A percentile compares a stretch with the other conserved stretches of the same genome.
Conservation (phyloP, 2,113 vertebrate species). For the Salminus brasiliensis region DNA sequence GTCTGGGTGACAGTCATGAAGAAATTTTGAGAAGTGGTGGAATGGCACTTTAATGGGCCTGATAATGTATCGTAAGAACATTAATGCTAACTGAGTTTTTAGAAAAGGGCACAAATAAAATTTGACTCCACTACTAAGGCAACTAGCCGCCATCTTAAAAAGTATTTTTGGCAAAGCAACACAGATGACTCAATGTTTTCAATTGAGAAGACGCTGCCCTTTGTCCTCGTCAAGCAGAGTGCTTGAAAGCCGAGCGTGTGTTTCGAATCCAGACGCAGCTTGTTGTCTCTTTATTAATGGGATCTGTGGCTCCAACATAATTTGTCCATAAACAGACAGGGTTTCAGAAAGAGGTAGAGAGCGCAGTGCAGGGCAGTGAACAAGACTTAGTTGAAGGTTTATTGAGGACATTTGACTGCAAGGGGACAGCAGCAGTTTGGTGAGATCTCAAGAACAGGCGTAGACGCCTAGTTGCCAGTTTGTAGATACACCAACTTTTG, state of each 20-base stretch:
- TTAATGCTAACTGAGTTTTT: background rate
- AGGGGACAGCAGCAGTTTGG: background rate
- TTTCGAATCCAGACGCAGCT: slow-evolving; percentile 16
- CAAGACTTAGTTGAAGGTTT: background rate
- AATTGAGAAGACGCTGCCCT: background rate
- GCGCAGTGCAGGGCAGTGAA: background rate
- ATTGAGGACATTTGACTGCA: background rate
- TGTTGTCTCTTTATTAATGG: slow-evolving; percentile 9
- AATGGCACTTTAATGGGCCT: background rate
- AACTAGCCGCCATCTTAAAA: background rate
- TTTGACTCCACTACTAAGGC: background rate
- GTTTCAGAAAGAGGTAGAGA: background rate
- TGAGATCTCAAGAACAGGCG: too few relatives aligned
- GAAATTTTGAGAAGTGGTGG: too few relatives aligned
- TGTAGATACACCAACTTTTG: too few relatives aligned
- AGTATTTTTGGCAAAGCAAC: background rate
- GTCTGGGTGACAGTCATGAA: too few relatives aligned
- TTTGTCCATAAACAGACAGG: slow-evolving; percentile 9
- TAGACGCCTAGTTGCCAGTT: too few relatives aligned
- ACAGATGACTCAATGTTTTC: slow-evolving; percentile 3
- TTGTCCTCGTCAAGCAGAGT: slow-evolving; percentile 10
- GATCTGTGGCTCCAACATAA: background rate
- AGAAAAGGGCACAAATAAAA: background rate
- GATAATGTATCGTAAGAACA: background rate
- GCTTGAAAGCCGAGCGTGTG: background rate